Conservation (phyloP, 2,113 vertebrate genomes). For the Labeo catla region DNA sequence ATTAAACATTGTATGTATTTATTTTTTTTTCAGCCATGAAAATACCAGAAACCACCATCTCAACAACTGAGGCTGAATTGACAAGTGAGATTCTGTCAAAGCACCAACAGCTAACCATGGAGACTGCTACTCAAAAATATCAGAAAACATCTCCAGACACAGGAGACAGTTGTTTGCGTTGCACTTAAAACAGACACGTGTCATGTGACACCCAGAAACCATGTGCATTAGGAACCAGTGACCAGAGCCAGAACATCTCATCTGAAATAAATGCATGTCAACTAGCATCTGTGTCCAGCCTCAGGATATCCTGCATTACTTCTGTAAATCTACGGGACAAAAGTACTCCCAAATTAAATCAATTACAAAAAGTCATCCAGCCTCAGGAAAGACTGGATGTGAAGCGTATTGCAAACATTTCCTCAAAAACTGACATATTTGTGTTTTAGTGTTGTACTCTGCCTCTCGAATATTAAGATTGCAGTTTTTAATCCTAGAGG, state of each 20-base stretch:
- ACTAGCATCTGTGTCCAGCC: constrained; percentile 40
- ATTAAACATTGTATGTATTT: too few species aligned
- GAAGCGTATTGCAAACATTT: neutral
- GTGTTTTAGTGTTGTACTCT: neutral
- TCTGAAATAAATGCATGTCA: constrained; percentile 1
- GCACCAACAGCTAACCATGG: neutral
- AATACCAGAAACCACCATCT: constrained; percentile 27
- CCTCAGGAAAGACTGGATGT: neutral
- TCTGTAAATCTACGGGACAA: neutral
- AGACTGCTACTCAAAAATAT: neutral
- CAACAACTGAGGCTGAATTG: constrained; percentile 11
- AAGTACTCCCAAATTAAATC: neutral
- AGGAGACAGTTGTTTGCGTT: neutral
- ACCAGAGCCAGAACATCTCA: neutral
- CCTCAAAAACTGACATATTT: neutral
- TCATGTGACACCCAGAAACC: neutral
- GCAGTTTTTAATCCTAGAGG: neutral
- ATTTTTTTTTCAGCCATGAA: too few species aligned
- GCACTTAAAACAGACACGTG: neutral
- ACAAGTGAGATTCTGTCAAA: constrained; percentile 26
- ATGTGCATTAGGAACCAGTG: constrained; percentile 6
- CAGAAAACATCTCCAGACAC: neutral
- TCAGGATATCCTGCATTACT: neutral
- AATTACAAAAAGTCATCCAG: neutral
- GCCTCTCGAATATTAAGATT: neutral